These are phyloP conservation scores for Cerastis rubricosa DNA, from an alignment of 2,888 invertebrate genomes.

Conservation along the genomic window DNA sequence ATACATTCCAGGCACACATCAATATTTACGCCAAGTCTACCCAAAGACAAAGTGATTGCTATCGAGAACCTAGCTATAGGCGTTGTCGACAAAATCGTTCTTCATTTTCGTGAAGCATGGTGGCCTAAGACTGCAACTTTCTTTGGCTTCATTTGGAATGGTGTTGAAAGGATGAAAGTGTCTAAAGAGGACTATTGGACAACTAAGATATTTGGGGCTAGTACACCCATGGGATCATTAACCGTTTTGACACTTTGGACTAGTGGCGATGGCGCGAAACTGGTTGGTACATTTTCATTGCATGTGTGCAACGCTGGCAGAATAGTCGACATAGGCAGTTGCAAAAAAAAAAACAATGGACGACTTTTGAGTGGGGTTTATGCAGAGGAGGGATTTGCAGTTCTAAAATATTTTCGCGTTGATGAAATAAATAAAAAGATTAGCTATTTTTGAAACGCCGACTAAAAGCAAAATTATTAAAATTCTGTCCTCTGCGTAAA, in stretches of 20 bases:
- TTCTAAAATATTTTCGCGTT: no score
- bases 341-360: no score
- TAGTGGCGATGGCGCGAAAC: slow-evolving; percentile 68
- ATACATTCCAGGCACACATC: slow-evolving; percentile 85
- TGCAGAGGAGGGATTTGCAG: not conserved
- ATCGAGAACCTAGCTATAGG: slow-evolving; percentile 92
- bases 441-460: no score
- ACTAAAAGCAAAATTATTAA: not conserved
- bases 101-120: slow-evolving; percentile 92
- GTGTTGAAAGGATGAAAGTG: slow-evolving; percentile 57
- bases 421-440: no score
- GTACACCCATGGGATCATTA: slow-evolving; percentile 63
- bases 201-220: slow-evolving; percentile 68
- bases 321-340: no score
- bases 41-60: slow-evolving; percentile 86
- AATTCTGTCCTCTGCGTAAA: not conserved
- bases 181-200: slow-evolving; percentile 66
- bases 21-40: slow-evolving; percentile 90
- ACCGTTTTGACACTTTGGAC: slow-evolving; percentile 74
- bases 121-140: slow-evolving; percentile 86
- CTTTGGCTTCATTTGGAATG: slow-evolving; percentile 84
- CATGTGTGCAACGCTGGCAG: not conserved
- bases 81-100: slow-evolving; percentile 92
- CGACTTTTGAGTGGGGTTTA: not conserved
- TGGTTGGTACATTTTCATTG: slow-evolving; percentile 69